Evolutionary conservation across 2,888 invertebrate species (phyloP), one percentile per base, ranked within the genome.

Genomic region (Orthosia gracilis): DNA sequence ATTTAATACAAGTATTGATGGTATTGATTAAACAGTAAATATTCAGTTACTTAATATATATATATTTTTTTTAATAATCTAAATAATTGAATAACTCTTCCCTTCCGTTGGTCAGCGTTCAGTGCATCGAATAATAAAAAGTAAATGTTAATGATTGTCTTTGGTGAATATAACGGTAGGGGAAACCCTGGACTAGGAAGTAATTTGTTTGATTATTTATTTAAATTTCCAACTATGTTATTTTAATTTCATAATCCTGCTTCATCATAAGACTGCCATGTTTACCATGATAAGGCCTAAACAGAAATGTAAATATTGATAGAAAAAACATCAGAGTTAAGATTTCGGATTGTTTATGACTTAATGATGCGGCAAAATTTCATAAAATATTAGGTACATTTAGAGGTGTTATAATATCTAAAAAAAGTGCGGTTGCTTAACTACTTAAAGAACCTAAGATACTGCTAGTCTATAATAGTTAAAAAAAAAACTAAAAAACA

Each of bases 301-400:
- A 21, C 52, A 13, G 17, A 49, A 75, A 79, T 45, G 54, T 73
- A 55, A 61, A 76, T 55, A 79, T 79, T 79, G 54, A 50, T 21
- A 61, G 49, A 54, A 9, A 23, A 31, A 73, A 79, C 54, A 4
- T 21, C 7, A 21, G 40, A 12, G 15, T 59, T 54, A 59, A 49
- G 21, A 79, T 72, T 78, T 21, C 13, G 12, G 23, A 45, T 61
- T 26, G 52, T 75, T 75, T 75, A 79, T 26, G 73, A 61, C 73
- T 21, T 75, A 72, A 54, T 72, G 12, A 75, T 59, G 47, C 40
- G 26, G 26, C 9, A 23, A 52, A 49, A 50, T 58, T 52, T 3
- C 9, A 40, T 40, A 1, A 31, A 54, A 17, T 55, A 23, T 17
- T 15, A 55, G 40, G 40, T 49, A 18, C 47, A 40, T 40, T 40